A percentile compares a stretch with the other conserved stretches of the same genome.
Evolutionary conservation across 2,797 vertebrate species (phyloP).

Genomic region (Pseudocheirus occidentalis): DNA sequence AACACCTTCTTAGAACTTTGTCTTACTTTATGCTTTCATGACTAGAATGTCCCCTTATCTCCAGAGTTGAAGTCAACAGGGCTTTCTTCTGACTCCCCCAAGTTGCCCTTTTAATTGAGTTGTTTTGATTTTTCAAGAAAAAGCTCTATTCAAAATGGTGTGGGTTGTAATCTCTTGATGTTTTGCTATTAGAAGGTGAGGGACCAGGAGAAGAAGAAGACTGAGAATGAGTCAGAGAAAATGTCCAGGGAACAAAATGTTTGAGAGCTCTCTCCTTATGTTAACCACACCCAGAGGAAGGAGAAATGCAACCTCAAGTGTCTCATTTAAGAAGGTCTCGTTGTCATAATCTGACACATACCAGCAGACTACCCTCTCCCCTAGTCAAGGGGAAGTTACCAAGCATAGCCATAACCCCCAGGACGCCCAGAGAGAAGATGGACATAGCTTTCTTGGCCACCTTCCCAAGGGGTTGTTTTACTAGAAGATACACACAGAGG

Average conservation of each 20-base stretch:
- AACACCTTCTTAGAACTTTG: background rate
- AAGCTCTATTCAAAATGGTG: background rate
- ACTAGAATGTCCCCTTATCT: background rate
- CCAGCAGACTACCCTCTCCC: background rate
- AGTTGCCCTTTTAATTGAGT: background rate
- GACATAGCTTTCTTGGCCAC: background rate
- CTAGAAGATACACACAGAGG: background rate
- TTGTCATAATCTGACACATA: background rate
- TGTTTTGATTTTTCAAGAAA: slow-evolving; percentile 7
- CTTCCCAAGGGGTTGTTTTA: background rate
- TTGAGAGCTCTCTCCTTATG: background rate
- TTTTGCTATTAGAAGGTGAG: slow-evolving; percentile 20
- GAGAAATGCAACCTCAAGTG: background rate
- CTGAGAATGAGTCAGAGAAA: slow-evolving; percentile 14
- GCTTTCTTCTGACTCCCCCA: background rate
- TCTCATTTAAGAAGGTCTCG: background rate
- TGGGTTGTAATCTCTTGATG: slow-evolving; percentile 7
- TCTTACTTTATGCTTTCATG: background rate
- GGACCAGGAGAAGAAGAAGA: slow-evolving; percentile 17
- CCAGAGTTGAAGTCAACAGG: background rate
- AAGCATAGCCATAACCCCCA: background rate
- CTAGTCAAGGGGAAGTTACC: background rate
- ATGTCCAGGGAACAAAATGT: background rate
- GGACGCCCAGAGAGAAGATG: background rate
- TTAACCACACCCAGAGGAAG: background rate